Evolutionary conservation across 2,888 invertebrate genomes (phyloP), one percentile per base, ranked within the genome.

Genomic region (Pimpla rufipes): DNA sequence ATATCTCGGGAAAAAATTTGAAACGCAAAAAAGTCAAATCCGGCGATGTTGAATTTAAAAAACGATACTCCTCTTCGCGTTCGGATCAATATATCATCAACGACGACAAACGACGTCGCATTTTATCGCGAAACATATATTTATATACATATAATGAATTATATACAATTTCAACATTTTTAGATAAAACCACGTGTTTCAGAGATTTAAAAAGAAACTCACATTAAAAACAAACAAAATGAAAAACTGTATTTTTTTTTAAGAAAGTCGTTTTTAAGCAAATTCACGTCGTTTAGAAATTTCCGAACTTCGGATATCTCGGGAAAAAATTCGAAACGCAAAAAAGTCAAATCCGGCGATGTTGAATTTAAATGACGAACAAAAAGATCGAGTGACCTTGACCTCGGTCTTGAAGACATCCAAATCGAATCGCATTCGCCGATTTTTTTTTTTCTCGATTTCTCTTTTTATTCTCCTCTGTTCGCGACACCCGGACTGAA

Each of bases 321-420:
- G 3, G 6, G 42, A 42, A 59, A 35, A 37, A 37, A 37, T 40
- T 18, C 4, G 23, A 52, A n/a, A 4, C 37, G 35, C 16, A 67
- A 13, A 50, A 18, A 18, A 7, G 8, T 57, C n/a, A 5, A 21
- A 40, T 70, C 47, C 13, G 37, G 37, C 4, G 21, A 40, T 67
- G 16, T 18, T 11, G 66, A 55, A n/a, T 45, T 55, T 11, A 52
- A 67, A 35, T 16, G 10, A 18, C 7, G 37, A 62, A 21, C 13
- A 35, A 47, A 50, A 21, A 64, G 29, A 70, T 68, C 45, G 10
- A 13, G 42, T 11, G 66, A 70, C 70, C 70, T 37, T 71, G 64
- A 37, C 62, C 55, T 70, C 23, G 47, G 23, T 70, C 68, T 62
- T 70, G 55, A 47, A 71, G 29, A 52, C 42, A 55, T 67, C 21